Base-by-base conservation (phyloP, 2,888 invertebrate species). In the Drosophila longiperda region DNA sequence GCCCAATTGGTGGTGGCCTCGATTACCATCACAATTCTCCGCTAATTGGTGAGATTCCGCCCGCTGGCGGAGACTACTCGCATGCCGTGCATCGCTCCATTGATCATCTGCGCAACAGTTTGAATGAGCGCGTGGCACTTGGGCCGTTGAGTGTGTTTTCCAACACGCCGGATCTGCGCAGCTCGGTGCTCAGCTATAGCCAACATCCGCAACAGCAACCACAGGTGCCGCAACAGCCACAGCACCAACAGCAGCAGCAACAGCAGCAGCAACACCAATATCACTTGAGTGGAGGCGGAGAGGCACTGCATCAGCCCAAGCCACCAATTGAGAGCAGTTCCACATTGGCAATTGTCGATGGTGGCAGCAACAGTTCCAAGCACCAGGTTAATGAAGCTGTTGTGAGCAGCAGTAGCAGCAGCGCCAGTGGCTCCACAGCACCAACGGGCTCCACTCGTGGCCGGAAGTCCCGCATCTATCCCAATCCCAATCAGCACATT, bases 11-110 rank as follows among this genome's bases (percentile, higher is more conserved):
- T 60, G 95, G 95, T 66, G 95, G 95, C 42, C 93, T 95, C 72
- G 95, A 95, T 88, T 95, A 95, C 91, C 95, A 95, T 91, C 95
- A 95, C 89, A 93, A 93, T 71, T 95, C 95, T 17, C 95, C 95
- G 11, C 90, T 95, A 17, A 95, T 95, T 94, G 95, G 95, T 1
- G 95, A 95, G 92, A 95, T 95, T 90, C 95, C 95, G 42, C 91
- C 91, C 17, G 82, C 79, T 20, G 92, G 95, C 82, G 93, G 93
- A 2, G 95, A 95, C 80, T 95, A 95, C 91, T 94, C 95, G 80
- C 95, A 95, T 64, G 95, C 95, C 76, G 95, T 95, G 87, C 95
- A 95, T 90, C 94, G 95, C 83, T 95, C 95, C 79, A 95, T 95
- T 92, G 95, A 95, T 80, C 95, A 95, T 85, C 91, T 95, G 80